These are phyloP conservation scores for Nasonia vitripennis DNA, from an alignment of 1,140 invertebrate species.

Conservation along the genomic window DNA sequence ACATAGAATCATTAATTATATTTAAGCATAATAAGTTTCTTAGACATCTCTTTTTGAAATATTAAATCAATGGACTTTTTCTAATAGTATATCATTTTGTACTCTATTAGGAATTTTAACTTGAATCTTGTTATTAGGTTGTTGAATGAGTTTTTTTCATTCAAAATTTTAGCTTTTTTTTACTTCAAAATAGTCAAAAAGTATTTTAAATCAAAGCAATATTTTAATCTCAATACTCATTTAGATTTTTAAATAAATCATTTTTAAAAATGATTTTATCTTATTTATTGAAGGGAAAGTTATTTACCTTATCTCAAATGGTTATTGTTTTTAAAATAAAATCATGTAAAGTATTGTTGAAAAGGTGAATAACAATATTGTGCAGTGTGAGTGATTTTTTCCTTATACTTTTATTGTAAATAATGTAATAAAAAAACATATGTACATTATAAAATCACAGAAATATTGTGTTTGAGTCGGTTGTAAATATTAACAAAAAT, in stretches of 20 bases:
- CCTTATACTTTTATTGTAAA: no score
- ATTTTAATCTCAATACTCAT: neutral
- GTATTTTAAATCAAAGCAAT: neutral
- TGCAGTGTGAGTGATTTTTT: no score
- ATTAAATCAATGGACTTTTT: neutral
- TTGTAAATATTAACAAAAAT: slow-evolving; percentile 8
- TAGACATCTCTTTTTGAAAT: no score
- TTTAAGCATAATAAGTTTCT: no score
- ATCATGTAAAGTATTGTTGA: neutral
- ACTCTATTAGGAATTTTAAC: no score
- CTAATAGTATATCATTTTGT: neutral
- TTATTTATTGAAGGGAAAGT: neutral
- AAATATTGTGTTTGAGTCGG: neutral
- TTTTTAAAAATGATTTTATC: neutral
- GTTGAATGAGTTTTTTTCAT: no score
- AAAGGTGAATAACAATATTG: neutral
- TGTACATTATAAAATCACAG: neutral
- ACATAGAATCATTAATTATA: neutral
- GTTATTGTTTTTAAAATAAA: neutral
- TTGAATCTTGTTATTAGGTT: no score
- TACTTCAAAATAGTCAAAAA: neutral
- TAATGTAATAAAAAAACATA: neutral
- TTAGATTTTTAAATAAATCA: neutral
- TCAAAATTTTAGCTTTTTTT: neutral
- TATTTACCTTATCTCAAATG: neutral